These are phyloP conservation scores for Heliocidaris erythrogramma DNA, from an alignment of 35 echinoderm and acorn worm species.

Conservation along the genomic window DNA sequence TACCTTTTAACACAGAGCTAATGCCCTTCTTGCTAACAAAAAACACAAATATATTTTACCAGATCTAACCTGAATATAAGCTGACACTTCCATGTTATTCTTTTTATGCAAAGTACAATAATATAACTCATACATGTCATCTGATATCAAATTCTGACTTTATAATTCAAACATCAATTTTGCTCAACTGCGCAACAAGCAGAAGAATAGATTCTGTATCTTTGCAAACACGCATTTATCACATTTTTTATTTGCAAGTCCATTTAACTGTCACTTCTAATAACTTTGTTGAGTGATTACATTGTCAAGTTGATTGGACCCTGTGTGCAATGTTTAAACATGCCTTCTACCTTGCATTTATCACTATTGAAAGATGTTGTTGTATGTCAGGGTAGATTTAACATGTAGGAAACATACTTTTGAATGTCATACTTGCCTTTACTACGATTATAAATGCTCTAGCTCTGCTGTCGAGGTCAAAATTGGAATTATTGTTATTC, in stretches of 20 bases:
- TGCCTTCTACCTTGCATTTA: not conserved
- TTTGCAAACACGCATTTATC: not conserved
- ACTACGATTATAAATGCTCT: not conserved
- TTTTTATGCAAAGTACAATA: not conserved
- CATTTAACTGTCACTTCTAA: not conserved
- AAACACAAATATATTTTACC: too few relatives aligned
- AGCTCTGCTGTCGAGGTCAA: not conserved
- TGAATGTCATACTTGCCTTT: not conserved
- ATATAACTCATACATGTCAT: not conserved
- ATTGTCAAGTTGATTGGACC: not conserved
- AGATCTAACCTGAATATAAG: too few relatives aligned
- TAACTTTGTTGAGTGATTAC: not conserved
- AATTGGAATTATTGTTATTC: not conserved
- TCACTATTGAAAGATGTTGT: not conserved
- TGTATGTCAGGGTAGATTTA: not conserved
- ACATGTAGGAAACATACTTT: not conserved
- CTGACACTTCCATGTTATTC: too few relatives aligned
- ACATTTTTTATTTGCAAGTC: constrained; percentile 13
- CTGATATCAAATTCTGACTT: not conserved
- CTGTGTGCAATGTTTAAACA: not conserved
- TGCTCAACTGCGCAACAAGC: not conserved
- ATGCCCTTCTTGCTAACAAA: too few relatives aligned
- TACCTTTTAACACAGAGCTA: too few relatives aligned
- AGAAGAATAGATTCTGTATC: not conserved
- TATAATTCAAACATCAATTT: not conserved